phyloP scores from a whole-genome alignment of 2,888 invertebrate genomes.

The Drosophila anceps region DNA sequence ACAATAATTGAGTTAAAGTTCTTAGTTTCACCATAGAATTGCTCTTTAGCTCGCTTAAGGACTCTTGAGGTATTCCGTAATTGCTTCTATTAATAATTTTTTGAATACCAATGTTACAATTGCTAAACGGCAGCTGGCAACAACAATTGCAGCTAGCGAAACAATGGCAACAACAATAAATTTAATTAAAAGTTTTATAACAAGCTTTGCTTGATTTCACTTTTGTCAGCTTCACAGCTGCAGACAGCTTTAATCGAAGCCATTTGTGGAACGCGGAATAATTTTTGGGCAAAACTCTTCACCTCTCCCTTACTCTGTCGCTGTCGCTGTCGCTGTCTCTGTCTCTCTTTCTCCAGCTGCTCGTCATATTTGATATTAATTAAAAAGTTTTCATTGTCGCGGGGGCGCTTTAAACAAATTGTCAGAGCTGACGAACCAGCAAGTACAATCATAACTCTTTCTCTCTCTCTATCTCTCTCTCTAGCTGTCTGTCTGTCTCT shows the following conservation, averaged over 20 bases:
- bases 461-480: neutral
- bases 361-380: slow-evolving; percentile 80
- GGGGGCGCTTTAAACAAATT: slow-evolving; percentile 75
- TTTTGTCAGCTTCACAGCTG: slow-evolving; percentile 61
- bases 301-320: neutral
- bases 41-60: neutral
- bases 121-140: slow-evolving; percentile 13
- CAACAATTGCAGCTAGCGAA: slow-evolving; percentile 10
- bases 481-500: neutral
- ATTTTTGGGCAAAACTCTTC: slow-evolving; percentile 9
- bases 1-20: neutral
- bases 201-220: slow-evolving; percentile 77
- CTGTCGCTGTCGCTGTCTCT: slow-evolving; percentile 4
- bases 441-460: slow-evolving; percentile 16
- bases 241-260: slow-evolving; percentile 36
- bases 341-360: slow-evolving; percentile 9
- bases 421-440: slow-evolving; percentile 58
- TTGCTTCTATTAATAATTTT: slow-evolving; percentile 20
- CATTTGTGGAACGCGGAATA: slow-evolving; percentile 24
- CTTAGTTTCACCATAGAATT: neutral
- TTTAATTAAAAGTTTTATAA: slow-evolving; percentile 80
- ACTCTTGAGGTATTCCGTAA: too few species aligned
- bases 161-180: slow-evolving; percentile 68
- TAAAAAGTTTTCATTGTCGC: slow-evolving; percentile 73
- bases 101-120: slow-evolving; percentile 19